Evolutionary conservation across 1,140 invertebrate genomes (phyloP), one percentile per base, ranked within the genome.

Genomic region (Apolygus lucorum): DNA sequence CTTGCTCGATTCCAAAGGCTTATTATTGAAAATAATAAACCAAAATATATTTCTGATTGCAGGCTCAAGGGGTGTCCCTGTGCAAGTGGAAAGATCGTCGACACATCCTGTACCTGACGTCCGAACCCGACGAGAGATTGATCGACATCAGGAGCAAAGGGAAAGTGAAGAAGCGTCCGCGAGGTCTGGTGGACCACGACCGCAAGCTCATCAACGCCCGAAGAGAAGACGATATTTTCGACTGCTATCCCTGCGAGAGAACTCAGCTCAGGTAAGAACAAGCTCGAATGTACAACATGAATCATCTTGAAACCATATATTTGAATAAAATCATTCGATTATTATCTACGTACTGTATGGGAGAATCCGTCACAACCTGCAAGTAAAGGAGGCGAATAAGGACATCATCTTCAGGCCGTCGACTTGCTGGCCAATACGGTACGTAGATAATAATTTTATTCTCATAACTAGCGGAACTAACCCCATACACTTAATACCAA

Each of bases 51-150:
- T 42, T 42, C 34, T 42, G 17, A 42, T 42, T 24, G 4, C 54
- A 59, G 54, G 27, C 64, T 28, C 27, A 66, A 21, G 64, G 64
- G n/a, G 64, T 66, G 2, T 28, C 64, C 1, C n/a, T 66, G 11
- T 66, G 64, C 64, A 66, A 66, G 34, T 66, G 64, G 64, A 66
- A 66, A 66, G 64, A 66, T 28, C 64, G 64, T 1, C 27, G 64
- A n/a, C 64, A 66, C 27, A 66, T 34, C n/a, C 27, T 66, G 14
- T 66, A 66, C 27, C n/a, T 66, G n/a, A 66, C 64, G n/a, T 66
- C 64, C 13, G 64, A 29, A 28, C 27, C 27, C 11, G 29, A 66
- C 64, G 29, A 66, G 27, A n/a, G 29, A 25, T n/a, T 66, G 11
- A 66, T 66, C 13, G 29, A 66, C 64, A 34, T 66, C 64, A 66